Base-by-base conservation (phyloP, 2,888 invertebrate species). In the Caenorhabditis virilis region DNA sequence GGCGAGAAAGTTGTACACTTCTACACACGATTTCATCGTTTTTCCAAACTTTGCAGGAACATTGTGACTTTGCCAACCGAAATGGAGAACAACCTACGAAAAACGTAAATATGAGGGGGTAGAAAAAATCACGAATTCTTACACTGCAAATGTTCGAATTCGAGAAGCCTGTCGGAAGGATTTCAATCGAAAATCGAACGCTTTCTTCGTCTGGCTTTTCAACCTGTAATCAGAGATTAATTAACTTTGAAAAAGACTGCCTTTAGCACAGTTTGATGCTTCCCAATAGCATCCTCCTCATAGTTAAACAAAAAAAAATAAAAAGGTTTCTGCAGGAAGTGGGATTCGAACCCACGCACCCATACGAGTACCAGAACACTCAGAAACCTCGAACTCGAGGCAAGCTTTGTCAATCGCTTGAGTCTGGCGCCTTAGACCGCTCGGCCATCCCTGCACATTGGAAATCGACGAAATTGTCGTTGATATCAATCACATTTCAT, bases 361-460 rank as follows among this genome's bases (percentile, higher is more conserved):
- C 72, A 67, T 74, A 69, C 72, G 73, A 73, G 66, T 65, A 73
- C 72, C 73, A 73, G 73, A 72, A 72, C 64, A 62, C 69, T 13
- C 30, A 30, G 30, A 30, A 13, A 15, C 23, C 42, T 42, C 11
- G 23, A 42, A 13, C 23, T 42, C 23, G 13, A 42, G 42, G 22
- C 13, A 22, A 22, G 22, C 20, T 11, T 7, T 16, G 4, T 16
- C 25, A 7, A 33, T 30, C 30, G 72, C 83, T 83, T 83, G 83
- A 83, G 83, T 83, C 83, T 83, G 83, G 83, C 83, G 83, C 83
- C 83, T 83, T 83, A 83, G 83, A 83, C 83, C 83, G 76, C 83
- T 83, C 83, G 83, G 83, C 83, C 83, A 80, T 75, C 77, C 76
- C 69, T 72, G 72, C 72, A 1, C 30, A 30, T 30, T 3, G 7